A percentile compares a stretch with the other conserved stretches of the same genome.
Evolutionary conservation across 2,113 vertebrate genomes (phyloP).

Genomic region (Polypterus senegalus): DNA sequence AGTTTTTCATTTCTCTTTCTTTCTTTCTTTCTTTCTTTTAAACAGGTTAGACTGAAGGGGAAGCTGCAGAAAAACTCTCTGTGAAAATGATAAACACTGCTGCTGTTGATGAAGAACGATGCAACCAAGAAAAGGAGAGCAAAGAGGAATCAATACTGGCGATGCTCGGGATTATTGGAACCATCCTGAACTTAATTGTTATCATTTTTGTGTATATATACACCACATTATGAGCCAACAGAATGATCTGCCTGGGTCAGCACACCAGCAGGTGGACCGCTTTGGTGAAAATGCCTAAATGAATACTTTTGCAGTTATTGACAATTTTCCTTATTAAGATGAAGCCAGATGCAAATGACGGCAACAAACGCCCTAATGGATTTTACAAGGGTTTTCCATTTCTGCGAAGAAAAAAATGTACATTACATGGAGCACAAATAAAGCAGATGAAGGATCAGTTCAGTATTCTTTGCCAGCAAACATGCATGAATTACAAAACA

Average conservation of each 20-base stretch:
- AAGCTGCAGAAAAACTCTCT: constrained; percentile 65
- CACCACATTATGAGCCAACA: constrained; percentile 67
- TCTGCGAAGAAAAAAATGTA: no score
- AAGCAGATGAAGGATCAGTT: no score
- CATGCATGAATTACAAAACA: no score
- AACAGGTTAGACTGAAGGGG: constrained; percentile 66
- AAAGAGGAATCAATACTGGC: constrained; percentile 91
- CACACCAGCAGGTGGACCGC: constrained; percentile 11
- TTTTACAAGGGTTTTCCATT: no score
- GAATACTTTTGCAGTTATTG: constrained; percentile 24
- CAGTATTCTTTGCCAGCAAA: no score
- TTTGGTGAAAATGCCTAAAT: constrained; percentile 16
- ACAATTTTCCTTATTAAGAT: constrained; percentile 23
- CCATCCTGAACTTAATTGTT: constrained; percentile 87
- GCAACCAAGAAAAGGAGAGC: constrained; percentile 83
- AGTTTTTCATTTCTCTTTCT: neutral
- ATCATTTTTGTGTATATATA: constrained; percentile 98
- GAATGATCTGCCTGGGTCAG: neutral
- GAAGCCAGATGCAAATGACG: neutral
- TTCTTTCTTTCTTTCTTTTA: constrained; percentile 11
- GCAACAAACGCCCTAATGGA: no score
- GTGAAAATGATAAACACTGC: constrained; percentile 94
- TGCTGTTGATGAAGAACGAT: constrained; percentile 81
- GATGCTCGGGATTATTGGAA: constrained; percentile 92
- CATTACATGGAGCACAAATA: no score